Conservation (phyloP, 2,888 invertebrate species). For the Caenorhabditis macrosperma region DNA sequence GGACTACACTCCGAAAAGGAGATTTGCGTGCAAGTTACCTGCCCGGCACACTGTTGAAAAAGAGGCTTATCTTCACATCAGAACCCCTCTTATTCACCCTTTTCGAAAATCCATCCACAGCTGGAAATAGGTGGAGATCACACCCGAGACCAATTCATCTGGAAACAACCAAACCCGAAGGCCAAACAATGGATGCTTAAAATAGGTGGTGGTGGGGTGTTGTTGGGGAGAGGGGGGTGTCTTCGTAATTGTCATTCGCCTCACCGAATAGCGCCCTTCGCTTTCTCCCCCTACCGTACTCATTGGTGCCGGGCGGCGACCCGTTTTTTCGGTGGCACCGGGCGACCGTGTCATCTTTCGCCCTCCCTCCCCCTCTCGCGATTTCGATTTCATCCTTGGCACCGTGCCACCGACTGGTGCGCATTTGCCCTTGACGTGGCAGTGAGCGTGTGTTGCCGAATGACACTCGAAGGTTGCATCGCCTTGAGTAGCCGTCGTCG, state of each 20-base stretch:
- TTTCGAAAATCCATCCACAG: too few species aligned
- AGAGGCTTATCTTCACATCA: not conserved
- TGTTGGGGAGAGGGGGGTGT: not conserved
- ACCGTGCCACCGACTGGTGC: conserved; percentile 60
- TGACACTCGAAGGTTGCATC: conserved; percentile 24
- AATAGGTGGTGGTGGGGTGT: not conserved
- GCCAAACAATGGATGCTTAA: not conserved
- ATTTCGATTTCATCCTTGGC: conserved; percentile 60
- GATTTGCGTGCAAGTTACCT: conserved; percentile 6
- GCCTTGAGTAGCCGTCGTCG: not conserved
- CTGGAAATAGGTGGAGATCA: too few species aligned
- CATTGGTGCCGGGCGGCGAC: not conserved
- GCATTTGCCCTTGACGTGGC: conserved; percentile 18
- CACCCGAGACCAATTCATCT: not conserved
- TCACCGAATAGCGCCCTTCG: not conserved
- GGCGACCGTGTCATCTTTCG: not conserved
- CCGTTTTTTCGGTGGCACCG: not conserved
- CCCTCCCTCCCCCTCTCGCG: not conserved
- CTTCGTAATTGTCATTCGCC: not conserved
- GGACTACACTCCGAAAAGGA: not conserved
- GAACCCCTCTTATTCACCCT: too few species aligned
- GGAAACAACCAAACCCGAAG: not conserved
- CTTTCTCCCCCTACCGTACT: conserved; percentile 3
- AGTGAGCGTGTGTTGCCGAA: not conserved
- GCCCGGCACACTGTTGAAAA: not conserved